Percentiles rank a stretch among this genome's conserved stretches.
Evolutionary conservation across 2,888 invertebrate species (phyloP).

Genomic region (Busseola fusca): DNA sequence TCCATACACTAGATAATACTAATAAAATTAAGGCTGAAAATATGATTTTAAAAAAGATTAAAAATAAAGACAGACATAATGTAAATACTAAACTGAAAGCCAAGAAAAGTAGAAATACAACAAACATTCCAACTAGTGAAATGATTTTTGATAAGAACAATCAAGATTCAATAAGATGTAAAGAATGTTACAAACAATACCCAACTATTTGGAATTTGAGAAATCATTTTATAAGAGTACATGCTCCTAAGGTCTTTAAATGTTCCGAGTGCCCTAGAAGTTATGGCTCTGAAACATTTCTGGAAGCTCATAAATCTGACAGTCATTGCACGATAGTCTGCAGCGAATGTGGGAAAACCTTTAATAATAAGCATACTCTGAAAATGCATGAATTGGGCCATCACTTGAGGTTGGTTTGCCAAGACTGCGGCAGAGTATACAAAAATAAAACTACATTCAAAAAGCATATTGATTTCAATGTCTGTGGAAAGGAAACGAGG

Average conservation of each 20-base stretch:
- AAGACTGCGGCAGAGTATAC: conserved; percentile 78
- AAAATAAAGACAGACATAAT: conserved; percentile 25
- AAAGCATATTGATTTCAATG: conserved; percentile 75
- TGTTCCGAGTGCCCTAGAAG: conserved; percentile 72
- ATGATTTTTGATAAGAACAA: conserved; percentile 71
- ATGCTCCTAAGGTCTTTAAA: conserved; percentile 73
- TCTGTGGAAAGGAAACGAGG: conserved; percentile 73
- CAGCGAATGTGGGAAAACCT: conserved; percentile 77
- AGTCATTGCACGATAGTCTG: conserved; percentile 74
- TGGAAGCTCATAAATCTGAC: conserved; percentile 70
- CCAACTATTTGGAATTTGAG: conserved; percentile 68
- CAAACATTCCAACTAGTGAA: conserved; percentile 64
- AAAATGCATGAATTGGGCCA: conserved; percentile 77
- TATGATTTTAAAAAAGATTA: neutral
- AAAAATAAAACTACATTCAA: conserved; percentile 77
- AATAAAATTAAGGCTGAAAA: conserved; percentile 51
- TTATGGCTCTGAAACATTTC: conserved; percentile 68
- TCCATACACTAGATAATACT: conserved; percentile 53
- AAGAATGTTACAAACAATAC: conserved; percentile 72
- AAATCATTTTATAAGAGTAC: conserved; percentile 75
- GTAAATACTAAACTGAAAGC: conserved; percentile 34
- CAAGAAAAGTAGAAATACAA: conserved; percentile 31
- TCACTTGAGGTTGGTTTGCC: conserved; percentile 72
- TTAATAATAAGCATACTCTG: conserved; percentile 71
- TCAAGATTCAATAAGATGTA: conserved; percentile 67